Base-by-base conservation (phyloP, 1,140 invertebrate species). In the Colletes latitarsis region DNA sequence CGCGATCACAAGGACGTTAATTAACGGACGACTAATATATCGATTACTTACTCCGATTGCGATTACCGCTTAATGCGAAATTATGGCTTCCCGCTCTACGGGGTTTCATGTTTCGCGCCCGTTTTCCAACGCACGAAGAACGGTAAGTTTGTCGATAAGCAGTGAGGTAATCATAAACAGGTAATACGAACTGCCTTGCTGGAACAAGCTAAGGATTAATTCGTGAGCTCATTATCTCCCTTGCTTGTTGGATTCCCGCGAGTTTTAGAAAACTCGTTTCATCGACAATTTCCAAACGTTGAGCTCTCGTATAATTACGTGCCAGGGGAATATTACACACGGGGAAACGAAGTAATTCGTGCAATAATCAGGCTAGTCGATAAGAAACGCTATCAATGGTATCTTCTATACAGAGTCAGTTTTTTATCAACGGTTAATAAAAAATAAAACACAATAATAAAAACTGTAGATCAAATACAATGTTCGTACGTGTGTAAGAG, bases 1-100 rank as follows among this genome's bases (percentile, higher is more conserved):
- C 81, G 84, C 81, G 77, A 89, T 90, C 85, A 84, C 88, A 87
- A 89, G 89, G 84, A 82, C 77, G 84, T 85, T 89, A 90, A 90
- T 90, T 90, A 90, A 90, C 81, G 86, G 68, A 83, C 81, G 82
- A 83, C 88, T 90, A 90, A 90, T 89, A 84, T 88, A 89, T 90
- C 89, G 89, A 90, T 90, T 90, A 90, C 87, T 88, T 88, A 86
- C 81, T 75, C 78, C 77, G 79, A 89, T 89, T 85, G 82, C 82
- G 83, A 89, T 86, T 87, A 78, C 71, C 79, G 79, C 80, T 86
- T 89, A 88, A 89, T 87, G 72, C 82, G 85, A 88, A 89, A 88
- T 88, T 89, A 89, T 87, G 86, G 82, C 84, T 84, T 88, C 77
- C 79, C 70, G 77, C 74, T 76, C 70, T 21, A 55, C 73, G 62